Percentiles rank a stretch among this genome's conserved stretches.
These are phyloP conservation scores for Antheraea mylitta DNA, from an alignment of 1,140 invertebrate species.

Conservation along the genomic window DNA sequence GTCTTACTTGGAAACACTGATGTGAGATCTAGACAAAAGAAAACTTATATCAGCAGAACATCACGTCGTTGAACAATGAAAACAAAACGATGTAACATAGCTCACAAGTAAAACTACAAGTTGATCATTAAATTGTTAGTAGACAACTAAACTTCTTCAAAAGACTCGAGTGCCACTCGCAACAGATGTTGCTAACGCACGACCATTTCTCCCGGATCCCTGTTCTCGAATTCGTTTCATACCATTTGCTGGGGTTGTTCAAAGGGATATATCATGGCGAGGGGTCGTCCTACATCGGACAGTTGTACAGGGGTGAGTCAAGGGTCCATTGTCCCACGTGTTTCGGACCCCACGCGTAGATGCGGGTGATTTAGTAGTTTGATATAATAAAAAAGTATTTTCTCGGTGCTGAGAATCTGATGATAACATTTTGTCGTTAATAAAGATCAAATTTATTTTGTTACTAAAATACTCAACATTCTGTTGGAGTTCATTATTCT, in stretches of 20 bases:
- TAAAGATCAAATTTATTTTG: not conserved
- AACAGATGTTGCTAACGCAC: conserved; percentile 46
- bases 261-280: conserved; percentile 13
- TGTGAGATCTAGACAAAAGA: not conserved
- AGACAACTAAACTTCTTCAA: conserved; percentile 50
- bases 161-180: conserved; percentile 37
- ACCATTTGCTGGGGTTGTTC: conserved; percentile 11
- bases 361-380: conserved; percentile 55
- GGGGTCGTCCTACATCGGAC: conserved; percentile 26
- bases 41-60: not conserved
- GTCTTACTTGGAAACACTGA: too few relatives aligned
- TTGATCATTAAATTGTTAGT: conserved; percentile 31
- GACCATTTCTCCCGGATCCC: conserved; percentile 31
- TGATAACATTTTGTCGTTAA: not conserved
- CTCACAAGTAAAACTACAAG: conserved; percentile 11
- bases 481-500: too few relatives aligned
- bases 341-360: conserved; percentile 54
- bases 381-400: not conserved
- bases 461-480: too few relatives aligned
- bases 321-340: conserved; percentile 55
- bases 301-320: conserved; percentile 33
- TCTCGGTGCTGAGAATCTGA: not conserved
- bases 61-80: not conserved
- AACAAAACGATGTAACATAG: not conserved
- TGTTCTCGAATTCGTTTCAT: conserved; percentile 17